phyloP scores from a whole-genome alignment of 2,888 invertebrate species.

The Tiphia femorata region DNA sequence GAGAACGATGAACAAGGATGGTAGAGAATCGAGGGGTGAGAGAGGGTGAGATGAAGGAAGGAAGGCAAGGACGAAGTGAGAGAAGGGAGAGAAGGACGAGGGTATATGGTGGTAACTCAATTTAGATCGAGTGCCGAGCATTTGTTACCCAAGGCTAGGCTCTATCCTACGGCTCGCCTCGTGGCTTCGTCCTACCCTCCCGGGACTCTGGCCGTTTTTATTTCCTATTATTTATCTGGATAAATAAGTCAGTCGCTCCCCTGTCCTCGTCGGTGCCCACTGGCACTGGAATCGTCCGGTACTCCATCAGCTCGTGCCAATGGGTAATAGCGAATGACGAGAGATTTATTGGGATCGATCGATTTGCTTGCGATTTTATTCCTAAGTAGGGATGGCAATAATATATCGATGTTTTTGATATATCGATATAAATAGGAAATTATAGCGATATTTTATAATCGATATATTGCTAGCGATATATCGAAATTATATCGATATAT shows the following conservation, averaged over 20 bases:
- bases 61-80: slow-evolving; percentile 24
- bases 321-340: too few species aligned
- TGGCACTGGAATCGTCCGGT: too few species aligned
- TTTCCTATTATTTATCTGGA: slow-evolving; percentile 68
- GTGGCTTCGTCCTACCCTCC: slow-evolving; percentile 40
- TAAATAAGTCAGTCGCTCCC: slow-evolving; percentile 54
- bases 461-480: too few species aligned
- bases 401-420: too few species aligned
- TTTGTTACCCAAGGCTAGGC: slow-evolving; percentile 64
- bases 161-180: slow-evolving; percentile 34
- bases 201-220: slow-evolving; percentile 56
- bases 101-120: slow-evolving; percentile 63
- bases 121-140: slow-evolving; percentile 70
- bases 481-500: too few species aligned
- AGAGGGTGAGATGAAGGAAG: slow-evolving; percentile 30
- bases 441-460: too few species aligned
- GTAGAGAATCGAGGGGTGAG: slow-evolving; percentile 38
- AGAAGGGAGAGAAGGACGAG: slow-evolving; percentile 16
- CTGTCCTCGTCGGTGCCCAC: background rate
- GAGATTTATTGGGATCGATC: too few species aligned
- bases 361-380: too few species aligned
- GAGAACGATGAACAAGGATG: slow-evolving; percentile 44
- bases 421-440: too few species aligned
- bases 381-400: too few species aligned
- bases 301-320: too few species aligned